A percentile compares a stretch with the other conserved stretches of the same genome.
phyloP scores from a whole-genome alignment of 2,797 vertebrate genomes.

The Apogon hyalosoma region DNA sequence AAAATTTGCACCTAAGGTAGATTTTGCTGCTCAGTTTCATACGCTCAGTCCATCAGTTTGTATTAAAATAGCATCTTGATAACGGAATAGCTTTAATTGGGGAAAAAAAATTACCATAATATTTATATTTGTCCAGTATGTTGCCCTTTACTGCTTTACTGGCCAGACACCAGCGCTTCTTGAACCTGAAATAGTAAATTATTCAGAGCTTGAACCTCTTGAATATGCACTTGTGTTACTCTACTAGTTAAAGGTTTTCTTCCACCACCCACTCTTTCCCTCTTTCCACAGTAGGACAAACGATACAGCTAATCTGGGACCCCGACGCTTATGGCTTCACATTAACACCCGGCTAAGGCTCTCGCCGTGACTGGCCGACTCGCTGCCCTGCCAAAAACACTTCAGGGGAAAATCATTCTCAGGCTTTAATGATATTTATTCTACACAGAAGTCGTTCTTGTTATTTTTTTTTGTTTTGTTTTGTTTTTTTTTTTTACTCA shows the following conservation, averaged over 20 bases:
- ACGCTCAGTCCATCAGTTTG: too few species aligned
- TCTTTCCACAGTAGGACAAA: constrained; percentile 48
- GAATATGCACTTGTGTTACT: constrained; percentile 51
- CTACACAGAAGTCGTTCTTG: constrained; percentile 82
- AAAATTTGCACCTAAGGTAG: too few species aligned
- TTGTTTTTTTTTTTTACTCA: constrained; percentile 58
- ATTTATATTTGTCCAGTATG: constrained; percentile 13
- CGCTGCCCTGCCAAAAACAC: constrained; percentile 75
- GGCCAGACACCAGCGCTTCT: constrained; percentile 4
- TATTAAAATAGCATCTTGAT: too few species aligned
- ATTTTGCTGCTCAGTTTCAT: too few species aligned
- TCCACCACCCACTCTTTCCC: constrained; percentile 54
- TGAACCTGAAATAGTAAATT: constrained; percentile 39
- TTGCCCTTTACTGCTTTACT: background rate
- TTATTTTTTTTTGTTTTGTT: constrained; percentile 7
- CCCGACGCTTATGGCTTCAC: constrained; percentile 68
- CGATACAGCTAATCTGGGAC: constrained; percentile 69
- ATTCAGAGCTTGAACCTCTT: constrained; percentile 24
- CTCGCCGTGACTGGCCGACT: constrained; percentile 31
- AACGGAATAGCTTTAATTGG: background rate
- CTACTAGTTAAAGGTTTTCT: constrained; percentile 52
- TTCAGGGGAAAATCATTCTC: constrained; percentile 80
- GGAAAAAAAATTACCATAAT: constrained; percentile 20
- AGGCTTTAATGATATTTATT: constrained; percentile 88
- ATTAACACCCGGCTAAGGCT: constrained; percentile 67